Conservation (phyloP, 2,888 invertebrate species). For the Metallyticus violacea region DNA sequence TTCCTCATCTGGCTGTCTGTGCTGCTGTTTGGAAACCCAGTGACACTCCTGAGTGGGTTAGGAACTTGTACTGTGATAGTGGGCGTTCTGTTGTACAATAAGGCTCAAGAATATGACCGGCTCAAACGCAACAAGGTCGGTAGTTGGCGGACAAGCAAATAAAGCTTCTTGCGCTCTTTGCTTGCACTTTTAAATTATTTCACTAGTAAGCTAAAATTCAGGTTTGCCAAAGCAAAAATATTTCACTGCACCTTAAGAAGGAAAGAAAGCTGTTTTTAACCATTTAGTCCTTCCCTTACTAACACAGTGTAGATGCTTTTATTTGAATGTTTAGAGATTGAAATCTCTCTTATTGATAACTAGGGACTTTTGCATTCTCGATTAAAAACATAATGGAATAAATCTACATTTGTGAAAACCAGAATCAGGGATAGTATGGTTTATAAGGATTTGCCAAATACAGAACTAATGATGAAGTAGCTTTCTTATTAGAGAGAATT, state of each 20-base stretch:
- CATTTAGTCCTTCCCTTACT: not conserved
- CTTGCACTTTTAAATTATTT: not conserved
- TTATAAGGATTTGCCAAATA: no score
- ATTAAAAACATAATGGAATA: no score
- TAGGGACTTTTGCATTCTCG: no score
- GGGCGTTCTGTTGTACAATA: slow-evolving; percentile 72
- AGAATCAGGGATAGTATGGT: no score
- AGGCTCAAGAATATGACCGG: slow-evolving; percentile 61
- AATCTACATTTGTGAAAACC: no score
- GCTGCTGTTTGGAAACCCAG: slow-evolving; percentile 69
- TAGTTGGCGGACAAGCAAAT: not conserved
- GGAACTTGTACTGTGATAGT: slow-evolving; percentile 68
- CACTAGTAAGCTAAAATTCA: not conserved
- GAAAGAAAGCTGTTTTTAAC: not conserved
- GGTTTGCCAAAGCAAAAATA: not conserved
- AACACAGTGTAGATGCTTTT: not conserved
- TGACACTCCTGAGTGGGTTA: slow-evolving; percentile 67
- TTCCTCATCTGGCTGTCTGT: slow-evolving; percentile 75
- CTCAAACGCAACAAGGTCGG: slow-evolving; percentile 31
- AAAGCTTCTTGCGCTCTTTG: not conserved
- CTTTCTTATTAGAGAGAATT: no score
- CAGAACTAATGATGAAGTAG: no score
- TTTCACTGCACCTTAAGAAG: not conserved
- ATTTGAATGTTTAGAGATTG: not conserved
- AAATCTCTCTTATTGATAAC: no score